Base-by-base conservation (phyloP, 2,888 invertebrate genomes). In the Eupithecia insigniata region DNA sequence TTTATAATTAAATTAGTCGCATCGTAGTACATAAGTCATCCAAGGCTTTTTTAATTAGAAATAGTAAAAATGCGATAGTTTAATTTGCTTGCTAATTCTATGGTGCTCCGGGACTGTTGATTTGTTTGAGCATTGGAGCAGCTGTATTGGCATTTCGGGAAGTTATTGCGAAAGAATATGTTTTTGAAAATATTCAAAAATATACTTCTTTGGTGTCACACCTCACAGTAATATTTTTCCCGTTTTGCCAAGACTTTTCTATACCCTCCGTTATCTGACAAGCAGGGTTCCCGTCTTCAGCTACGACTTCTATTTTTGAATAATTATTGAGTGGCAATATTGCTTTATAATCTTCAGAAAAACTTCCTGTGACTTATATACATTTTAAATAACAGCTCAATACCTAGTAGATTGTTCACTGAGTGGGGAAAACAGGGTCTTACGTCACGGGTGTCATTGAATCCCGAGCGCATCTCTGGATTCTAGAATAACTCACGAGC, bases 261-360 rank as follows among this genome's bases (percentile, higher is more conserved):
- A 26, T 55, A 81, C 92, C 93, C 93, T 93, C 93, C 78, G 85
- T 86, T 92, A 89, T 94, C 93, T 92, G 93, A 92, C 84, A 90
- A 86, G 93, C 93, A 94, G 93, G 84, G 88, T 81, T 87, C 93
- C 91, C 89, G 86, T 93, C 92, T 84, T 93, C 93, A 92, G 93
- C 92, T 92, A 88, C 92, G 91, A 90, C 87, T 51, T 46, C 67
- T 65, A 66, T 22, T 34, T 51, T 43, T 30, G 10, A 22, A 34
- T 32, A 12, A 12, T 10, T n/a, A 22, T 64, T 64, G 22, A 26
- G 26, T 0, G 22, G 12, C 18, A 26, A 6, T n/a, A 10, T 51
- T 8, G 26, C 14, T 32, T 36, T 67, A 30, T 2, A 67, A 61
- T 36, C 34, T 6, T 5, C 36, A 22, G 36, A 64, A 26, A 64